Percentiles rank a stretch among this genome's conserved stretches.
phyloP scores from a whole-genome alignment of 2,888 invertebrate species.

The Melikaiella ostensackeni region DNA sequence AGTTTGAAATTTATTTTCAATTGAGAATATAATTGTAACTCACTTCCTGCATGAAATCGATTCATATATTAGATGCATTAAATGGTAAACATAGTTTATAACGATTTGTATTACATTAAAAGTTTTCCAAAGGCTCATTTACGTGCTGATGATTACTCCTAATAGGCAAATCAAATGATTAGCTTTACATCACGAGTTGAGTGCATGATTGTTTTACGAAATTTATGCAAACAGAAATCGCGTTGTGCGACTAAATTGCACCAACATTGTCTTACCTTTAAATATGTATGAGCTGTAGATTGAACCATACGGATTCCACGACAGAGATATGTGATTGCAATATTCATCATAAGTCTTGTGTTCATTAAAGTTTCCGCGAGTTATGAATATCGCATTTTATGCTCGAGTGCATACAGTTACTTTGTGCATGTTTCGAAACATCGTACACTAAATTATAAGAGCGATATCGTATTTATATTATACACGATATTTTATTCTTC shows the following conservation, averaged over 20 bases:
- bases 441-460: not conserved
- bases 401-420: not conserved
- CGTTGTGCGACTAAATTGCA: not conserved
- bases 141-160: conserved; percentile 12
- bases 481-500: not conserved
- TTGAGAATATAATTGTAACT: not conserved
- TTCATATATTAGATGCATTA: not conserved
- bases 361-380: conserved; percentile 17
- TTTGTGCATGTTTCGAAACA: not conserved
- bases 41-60: not conserved
- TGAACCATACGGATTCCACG: conserved; percentile 30
- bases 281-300: conserved; percentile 31
- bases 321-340: conserved; percentile 27
- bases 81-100: not conserved
- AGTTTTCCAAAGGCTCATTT: conserved; percentile 20
- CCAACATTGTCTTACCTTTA: conserved; percentile 2
- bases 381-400: conserved; percentile 20
- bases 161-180: conserved; percentile 21
- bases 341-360: conserved; percentile 17
- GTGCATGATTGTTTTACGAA: conserved; percentile 30
- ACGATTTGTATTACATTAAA: not conserved
- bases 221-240: conserved; percentile 28
- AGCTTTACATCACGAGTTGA: conserved; percentile 27
- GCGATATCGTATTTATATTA: not conserved
- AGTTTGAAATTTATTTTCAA: not conserved